A percentile compares a stretch with the other conserved stretches of the same genome.
phyloP scores from a whole-genome alignment of 2,888 invertebrate genomes.

The Lithodes maja region DNA sequence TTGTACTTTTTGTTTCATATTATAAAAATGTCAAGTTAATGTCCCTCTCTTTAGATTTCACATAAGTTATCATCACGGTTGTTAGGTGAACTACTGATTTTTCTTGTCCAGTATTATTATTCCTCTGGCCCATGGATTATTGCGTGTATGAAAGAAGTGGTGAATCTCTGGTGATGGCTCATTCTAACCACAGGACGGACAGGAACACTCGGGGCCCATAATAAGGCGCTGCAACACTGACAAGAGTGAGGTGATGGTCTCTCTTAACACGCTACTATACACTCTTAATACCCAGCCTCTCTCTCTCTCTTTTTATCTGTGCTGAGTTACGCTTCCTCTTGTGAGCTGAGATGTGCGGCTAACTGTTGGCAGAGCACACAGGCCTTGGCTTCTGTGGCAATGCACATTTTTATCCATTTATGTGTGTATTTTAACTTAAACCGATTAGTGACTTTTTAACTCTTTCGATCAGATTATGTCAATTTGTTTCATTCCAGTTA shows the following conservation, averaged over 20 bases:
- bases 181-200: conserved; percentile 55
- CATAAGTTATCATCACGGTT: too few relatives aligned
- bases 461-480: background rate
- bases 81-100: too few relatives aligned
- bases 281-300: conserved; percentile 1
- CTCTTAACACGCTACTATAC: conserved; percentile 16
- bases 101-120: background rate
- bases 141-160: background rate
- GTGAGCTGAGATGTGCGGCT: conserved; percentile 40
- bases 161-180: conserved; percentile 16
- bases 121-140: background rate
- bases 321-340: conserved; percentile 28
- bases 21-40: too few relatives aligned
- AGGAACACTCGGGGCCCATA: conserved; percentile 57
- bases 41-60: too few relatives aligned
- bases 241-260: conserved; percentile 50
- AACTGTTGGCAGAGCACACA: conserved; percentile 50
- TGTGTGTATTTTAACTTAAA: background rate
- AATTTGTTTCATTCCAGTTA: background rate
- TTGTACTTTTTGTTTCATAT: too few relatives aligned
- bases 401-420: conserved; percentile 39
- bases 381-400: conserved; percentile 55
- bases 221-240: conserved; percentile 59
- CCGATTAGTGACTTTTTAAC: background rate
- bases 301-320: conserved; percentile 33